Base-by-base conservation (phyloP, 2,888 invertebrate species). In the Matsumyia berberina region DNA sequence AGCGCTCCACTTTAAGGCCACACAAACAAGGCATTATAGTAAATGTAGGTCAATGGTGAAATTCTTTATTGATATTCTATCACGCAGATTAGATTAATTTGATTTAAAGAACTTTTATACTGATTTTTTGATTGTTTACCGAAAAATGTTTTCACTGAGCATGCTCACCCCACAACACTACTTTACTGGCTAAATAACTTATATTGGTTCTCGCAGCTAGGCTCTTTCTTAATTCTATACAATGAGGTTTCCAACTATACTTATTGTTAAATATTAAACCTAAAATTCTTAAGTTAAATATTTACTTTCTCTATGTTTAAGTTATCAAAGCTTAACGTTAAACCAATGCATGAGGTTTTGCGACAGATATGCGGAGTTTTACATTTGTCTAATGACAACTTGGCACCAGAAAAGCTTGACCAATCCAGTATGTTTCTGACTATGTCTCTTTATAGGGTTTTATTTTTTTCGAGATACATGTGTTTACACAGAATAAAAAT, bases 181-280 rank as follows among this genome's bases (percentile, higher is more conserved):
- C n/a, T n/a, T 55, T 55, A 31, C 51, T 58, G 5, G 49, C 49
- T 44, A 77, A 19, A 42, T 60, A 77, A 9, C 31, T 11, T 19
- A 74, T 46, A 31, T 17, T 44, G 24, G 12, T 12, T 44, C 64
- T 57, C 3, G 24, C 66, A 67, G 49, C 49, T 46, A 57, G 66
- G 57, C 33, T 51, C 1, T 62, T 55, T 39, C 15, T 53, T 19
- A 60, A 19, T 11, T 17, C 29, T 17, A 19, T n/a, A 64, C 60
- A 64, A 19, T 73, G 37, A 9, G 55, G 33, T 57, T 62, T 74
- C 55, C 66, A 74, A 35, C 6, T 46, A 64, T 39, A 74, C 12
- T 37, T 67, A 29, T 67, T 76, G 37, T 37, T 76, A 39, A 76
- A 76, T 0, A 37, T 17, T 29, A 62, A n/a, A n/a, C 62, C 62